Base-by-base conservation (phyloP, 2,888 invertebrate species). In the Ephialtes manifestator region DNA sequence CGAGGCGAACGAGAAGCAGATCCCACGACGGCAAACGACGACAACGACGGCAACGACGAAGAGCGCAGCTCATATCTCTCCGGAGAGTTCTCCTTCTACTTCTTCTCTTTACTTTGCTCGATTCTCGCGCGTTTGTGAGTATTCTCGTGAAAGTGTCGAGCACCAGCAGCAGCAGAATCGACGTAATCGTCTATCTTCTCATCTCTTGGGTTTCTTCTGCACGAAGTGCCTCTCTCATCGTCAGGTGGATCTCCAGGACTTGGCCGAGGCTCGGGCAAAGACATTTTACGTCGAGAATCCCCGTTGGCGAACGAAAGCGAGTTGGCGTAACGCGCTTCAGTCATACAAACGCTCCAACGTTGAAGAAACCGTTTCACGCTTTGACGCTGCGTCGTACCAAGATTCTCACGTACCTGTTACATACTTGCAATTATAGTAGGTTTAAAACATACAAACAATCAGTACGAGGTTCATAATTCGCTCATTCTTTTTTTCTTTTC, bases 121-220 rank as follows among this genome's bases (percentile, higher is more conserved):
- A 28, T 78, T 60, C 70, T 63, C 20, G 70, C 46, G 46, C 20
- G 18, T 24, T 35, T 31, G 35, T 58, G 70, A 31, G 58, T 46
- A 58, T 39, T 63, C 70, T 48, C 70, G 81, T 83, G 78, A 78
- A 78, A 72, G 83, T 68, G 78, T 74, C 83, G 72, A 78, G 20
- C 39, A 28, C 31, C 31, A 60, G 31, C 60, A 28, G 15, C 20
- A 10, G 18, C 15, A 15, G 46, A 55, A 13, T 24, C 53, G 35
- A 71, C 71, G 71, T 53, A 53, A 53, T 71, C 65, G 39, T 43
- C n/a, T 63, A 63, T 65, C 65, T 65, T 39, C 65, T 39, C 39
- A 65, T 65, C 65, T 65, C 65, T 43, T 18, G 39, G 65, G 39
- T 65, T 65, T 65, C 65, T 39, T 65, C 11, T 35, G 65, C 65